Conservation (phyloP, 2,113 vertebrate genomes). For the Hystrix brachyura region DNA sequence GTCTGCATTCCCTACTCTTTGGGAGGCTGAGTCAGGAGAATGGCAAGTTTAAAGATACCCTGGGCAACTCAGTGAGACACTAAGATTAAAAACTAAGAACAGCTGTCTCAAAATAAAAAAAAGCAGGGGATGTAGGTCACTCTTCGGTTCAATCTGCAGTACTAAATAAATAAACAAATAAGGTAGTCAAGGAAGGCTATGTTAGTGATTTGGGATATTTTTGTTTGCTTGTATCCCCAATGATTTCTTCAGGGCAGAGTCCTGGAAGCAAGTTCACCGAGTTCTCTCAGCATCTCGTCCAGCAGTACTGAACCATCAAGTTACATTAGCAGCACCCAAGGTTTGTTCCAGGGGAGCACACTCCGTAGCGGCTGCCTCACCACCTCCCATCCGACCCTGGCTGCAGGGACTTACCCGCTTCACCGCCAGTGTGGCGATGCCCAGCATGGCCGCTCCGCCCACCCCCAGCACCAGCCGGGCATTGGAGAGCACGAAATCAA, state of each 20-base stretch:
- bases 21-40: background rate
- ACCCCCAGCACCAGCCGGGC: conserved; percentile 98
- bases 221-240: background rate
- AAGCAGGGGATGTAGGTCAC: background rate
- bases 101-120: too few relatives aligned
- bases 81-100: background rate
- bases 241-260: background rate
- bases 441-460: conserved; percentile 97
- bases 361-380: accelerated
- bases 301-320: background rate
- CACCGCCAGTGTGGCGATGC: conserved; percentile 97
- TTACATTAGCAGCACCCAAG: accelerated
- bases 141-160: background rate
- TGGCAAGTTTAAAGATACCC: background rate
- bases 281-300: background rate
- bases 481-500: conserved; percentile 98
- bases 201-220: background rate
- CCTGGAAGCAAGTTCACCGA: background rate
- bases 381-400: background rate
- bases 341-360: accelerated
- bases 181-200: background rate
- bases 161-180: background rate
- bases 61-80: background rate
- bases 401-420: conserved; percentile 92
- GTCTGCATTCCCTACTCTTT: background rate